A percentile compares a stretch with the other conserved stretches of the same genome.
These are phyloP conservation scores for Tenualosa thibaudeaui DNA, from an alignment of 2,797 vertebrate genomes.

Conservation along the genomic window DNA sequence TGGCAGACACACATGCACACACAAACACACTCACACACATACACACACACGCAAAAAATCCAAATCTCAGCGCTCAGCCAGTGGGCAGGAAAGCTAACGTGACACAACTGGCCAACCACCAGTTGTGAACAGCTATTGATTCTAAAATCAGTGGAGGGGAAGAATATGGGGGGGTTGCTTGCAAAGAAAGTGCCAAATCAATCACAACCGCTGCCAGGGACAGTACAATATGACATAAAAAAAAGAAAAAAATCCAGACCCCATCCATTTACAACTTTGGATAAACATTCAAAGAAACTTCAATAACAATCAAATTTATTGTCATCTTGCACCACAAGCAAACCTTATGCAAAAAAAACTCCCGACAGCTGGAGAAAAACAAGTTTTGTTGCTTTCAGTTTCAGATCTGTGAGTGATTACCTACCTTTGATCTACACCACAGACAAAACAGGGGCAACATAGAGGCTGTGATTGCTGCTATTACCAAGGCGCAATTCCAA, in stretches of 20 bases:
- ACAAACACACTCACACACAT: too few relatives aligned
- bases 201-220: background rate
- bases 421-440: background rate
- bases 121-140: background rate
- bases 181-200: conserved; percentile 10
- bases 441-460: background rate
- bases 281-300: conserved; percentile 12
- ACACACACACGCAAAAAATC: background rate
- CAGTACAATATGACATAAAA: background rate
- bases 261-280: background rate
- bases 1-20: too few relatives aligned
- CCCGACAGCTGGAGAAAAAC: background rate
- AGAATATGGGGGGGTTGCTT: background rate
- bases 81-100: background rate
- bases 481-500: conserved; percentile 19
- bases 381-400: background rate
- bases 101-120: background rate
- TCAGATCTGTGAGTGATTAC: background rate
- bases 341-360: background rate
- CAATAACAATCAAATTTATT: background rate
- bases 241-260: background rate
- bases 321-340: background rate
- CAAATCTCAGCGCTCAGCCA: background rate
- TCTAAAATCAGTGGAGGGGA: background rate
- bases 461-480: conserved; percentile 18